These are phyloP conservation scores for Sericinus montela DNA, from an alignment of 2,888 invertebrate genomes.

Conservation along the genomic window DNA sequence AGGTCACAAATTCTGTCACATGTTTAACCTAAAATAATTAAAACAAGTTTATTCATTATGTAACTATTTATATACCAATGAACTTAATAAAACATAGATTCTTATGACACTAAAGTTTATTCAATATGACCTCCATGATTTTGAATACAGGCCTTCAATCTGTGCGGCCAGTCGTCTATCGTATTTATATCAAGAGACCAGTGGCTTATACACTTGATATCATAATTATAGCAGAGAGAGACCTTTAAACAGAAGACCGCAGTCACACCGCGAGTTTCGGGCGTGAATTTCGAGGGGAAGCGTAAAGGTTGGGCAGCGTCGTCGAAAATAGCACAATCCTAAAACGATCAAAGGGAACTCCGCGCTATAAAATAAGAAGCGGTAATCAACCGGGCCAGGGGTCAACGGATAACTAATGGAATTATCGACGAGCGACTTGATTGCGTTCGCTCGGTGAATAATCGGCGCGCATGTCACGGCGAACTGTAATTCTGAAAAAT, in stretches of 20 bases:
- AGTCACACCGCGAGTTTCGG: background rate
- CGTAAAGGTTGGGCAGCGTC: background rate
- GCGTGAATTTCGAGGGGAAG: background rate
- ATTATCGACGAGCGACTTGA: background rate
- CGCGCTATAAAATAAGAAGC: conserved; percentile 2
- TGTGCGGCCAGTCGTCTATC: too few species aligned
- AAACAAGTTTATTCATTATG: too few species aligned
- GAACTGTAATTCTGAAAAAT: background rate
- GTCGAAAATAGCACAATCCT: conserved; percentile 7
- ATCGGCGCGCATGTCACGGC: background rate
- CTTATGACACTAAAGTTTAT: too few species aligned
- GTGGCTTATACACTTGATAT: too few species aligned
- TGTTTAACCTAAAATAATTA: too few species aligned
- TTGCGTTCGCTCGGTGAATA: background rate
- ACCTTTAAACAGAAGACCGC: background rate
- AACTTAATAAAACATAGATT: too few species aligned
- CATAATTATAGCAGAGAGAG: too few species aligned
- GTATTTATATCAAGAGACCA: too few species aligned
- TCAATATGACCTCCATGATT: too few species aligned
- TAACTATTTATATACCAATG: too few species aligned
- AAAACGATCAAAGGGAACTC: conserved; percentile 4
- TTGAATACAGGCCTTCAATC: too few species aligned
- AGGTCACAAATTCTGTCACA: too few species aligned
- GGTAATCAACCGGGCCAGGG: conserved; percentile 2
- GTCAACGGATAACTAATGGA: conserved; percentile 8